phyloP scores from a whole-genome alignment of 2,888 invertebrate species.

The Willowsia nigromaculata region DNA sequence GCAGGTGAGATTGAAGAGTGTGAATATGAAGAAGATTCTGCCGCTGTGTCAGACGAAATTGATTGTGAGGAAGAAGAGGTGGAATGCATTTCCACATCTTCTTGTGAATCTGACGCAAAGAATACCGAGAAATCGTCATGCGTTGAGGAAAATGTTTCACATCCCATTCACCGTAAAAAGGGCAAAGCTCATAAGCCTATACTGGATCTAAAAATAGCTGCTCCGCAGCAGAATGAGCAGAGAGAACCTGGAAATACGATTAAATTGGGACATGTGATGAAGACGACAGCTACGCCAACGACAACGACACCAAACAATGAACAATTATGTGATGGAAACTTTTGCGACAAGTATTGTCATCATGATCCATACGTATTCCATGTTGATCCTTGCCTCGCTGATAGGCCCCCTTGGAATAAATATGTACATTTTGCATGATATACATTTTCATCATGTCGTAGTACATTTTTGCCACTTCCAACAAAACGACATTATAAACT shows the following conservation, averaged over 20 bases:
- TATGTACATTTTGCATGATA: not conserved
- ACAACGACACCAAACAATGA: not conserved
- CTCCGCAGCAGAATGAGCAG: not conserved
- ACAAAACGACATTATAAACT: no score
- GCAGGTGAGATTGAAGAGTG: no score
- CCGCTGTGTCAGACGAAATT: no score
- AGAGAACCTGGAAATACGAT: not conserved
- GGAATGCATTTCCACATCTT: no score
- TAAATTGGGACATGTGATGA: not conserved
- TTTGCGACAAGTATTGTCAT: slow-evolving; percentile 27
- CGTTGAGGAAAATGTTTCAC: not conserved
- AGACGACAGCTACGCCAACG: not conserved
- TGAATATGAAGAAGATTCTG: no score
- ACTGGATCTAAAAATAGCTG: not conserved
- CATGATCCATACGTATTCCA: not conserved
- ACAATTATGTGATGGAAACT: not conserved
- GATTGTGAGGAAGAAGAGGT: no score
- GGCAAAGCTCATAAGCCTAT: not conserved
- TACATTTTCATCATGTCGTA: not conserved
- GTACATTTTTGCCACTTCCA: no score
- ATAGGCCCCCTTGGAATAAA: slow-evolving; percentile 50
- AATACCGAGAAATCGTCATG: no score
- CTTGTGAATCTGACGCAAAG: no score
- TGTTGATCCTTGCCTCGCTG: slow-evolving; percentile 31
- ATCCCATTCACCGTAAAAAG: not conserved